Evolutionary conservation across 2,113 vertebrate species (phyloP), one percentile per base, ranked within the genome.

Genomic region (Pipa parva): DNA sequence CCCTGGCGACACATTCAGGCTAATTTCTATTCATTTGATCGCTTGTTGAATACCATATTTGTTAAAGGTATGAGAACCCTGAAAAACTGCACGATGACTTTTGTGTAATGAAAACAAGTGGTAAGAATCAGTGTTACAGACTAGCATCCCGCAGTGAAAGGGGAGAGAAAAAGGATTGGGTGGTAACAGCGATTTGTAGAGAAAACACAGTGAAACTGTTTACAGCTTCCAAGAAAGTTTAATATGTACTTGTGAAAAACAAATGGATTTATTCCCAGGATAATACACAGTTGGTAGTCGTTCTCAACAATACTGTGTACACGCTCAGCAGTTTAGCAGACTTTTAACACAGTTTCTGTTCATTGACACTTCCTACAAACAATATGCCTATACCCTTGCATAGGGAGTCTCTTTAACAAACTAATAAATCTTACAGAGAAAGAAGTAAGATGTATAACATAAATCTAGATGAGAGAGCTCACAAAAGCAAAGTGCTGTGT

Each of bases 171-270:
- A 52, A 45, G 46, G 31, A 5, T 4, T 0, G 33, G 24, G 21
- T 1, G 22, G 17, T 27, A 24, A 59, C 28, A 27, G 64, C 31
- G 5, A 24, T 66, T 42, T 48, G 52, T 48, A 31, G 10, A 31
- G 10, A 57, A 37, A 48, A 31, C 52, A 24, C 7, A 57, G 18
- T n/a, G 46, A 68, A 50, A 33, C 27, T 59, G 17, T 49, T 50
- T 50, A 50, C 21, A 33, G 21, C 54, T 48, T 15, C 20, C 10
- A 17, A 46, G 6, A 20, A 24, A 25, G 28, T 29, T 28, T 66
- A 37, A 26, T 59, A 59, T 49, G 55, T 50, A 57, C 55, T 46
- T 37, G 64, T 50, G 64, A 59, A 59, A 59, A 59, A 59, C 63
- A 67, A 67, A 67, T 51, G 56, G 29, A 12, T 20, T 18, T 3